A percentile compares a stretch with the other conserved stretches of the same genome.
Evolutionary conservation across 2,113 vertebrate species (phyloP).

Genomic region (Tonatia bakeri): DNA sequence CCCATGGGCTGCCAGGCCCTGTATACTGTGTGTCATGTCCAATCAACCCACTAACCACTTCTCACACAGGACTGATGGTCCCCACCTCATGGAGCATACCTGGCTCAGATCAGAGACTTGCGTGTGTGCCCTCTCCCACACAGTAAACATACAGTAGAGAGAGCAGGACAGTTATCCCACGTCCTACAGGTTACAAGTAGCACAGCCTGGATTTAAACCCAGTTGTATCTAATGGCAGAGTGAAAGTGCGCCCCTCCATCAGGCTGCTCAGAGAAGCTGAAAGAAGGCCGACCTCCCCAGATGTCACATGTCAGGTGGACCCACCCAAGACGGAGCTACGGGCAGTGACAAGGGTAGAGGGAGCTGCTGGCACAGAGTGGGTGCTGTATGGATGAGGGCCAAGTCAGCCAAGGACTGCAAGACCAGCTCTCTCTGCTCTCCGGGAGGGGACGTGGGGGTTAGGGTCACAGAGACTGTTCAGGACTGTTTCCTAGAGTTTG

Average conservation of each 20-base stretch:
- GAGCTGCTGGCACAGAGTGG: neutral
- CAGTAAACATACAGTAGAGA: neutral
- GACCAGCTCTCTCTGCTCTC: neutral
- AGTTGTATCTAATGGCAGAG: neutral
- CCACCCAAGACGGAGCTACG: neutral
- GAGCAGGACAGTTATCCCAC: neutral
- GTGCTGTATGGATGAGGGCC: neutral
- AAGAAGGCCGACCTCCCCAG: neutral
- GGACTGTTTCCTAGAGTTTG: neutral
- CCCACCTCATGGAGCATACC: neutral
- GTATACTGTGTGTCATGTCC: neutral
- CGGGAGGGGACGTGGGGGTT: neutral
- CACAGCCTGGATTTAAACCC: neutral
- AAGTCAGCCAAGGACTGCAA: neutral
- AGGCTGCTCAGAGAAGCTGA: neutral
- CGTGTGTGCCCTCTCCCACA: neutral
- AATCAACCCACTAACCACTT: neutral
- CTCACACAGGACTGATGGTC: neutral
- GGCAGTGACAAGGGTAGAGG: neutral
- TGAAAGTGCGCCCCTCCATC: neutral
- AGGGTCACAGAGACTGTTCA: neutral
- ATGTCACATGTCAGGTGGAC: neutral
- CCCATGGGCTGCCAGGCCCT: neutral
- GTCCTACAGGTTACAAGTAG: neutral
- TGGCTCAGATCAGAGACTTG: neutral